phyloP scores from a whole-genome alignment of 2,113 vertebrate species.

The Chitala chitala region DNA sequence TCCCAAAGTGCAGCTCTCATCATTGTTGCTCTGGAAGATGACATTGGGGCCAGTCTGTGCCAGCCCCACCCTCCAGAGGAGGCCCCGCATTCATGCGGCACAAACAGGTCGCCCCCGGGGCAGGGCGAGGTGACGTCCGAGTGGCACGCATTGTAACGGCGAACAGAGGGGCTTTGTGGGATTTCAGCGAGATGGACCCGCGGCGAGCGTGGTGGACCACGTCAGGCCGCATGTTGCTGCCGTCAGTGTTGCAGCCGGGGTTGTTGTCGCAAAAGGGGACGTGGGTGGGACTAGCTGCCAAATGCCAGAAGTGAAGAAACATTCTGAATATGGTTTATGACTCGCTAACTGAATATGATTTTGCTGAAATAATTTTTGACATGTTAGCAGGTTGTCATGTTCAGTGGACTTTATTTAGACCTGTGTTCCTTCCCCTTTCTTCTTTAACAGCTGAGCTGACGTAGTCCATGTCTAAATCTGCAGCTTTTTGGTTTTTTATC shows the following conservation, averaged over 20 bases:
- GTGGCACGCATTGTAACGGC: background rate
- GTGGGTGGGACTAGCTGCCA: background rate
- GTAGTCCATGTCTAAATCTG: no score
- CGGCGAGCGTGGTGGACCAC: background rate
- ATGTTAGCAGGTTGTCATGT: no score
- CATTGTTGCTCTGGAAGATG: background rate
- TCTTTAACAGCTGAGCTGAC: no score
- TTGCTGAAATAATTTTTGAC: no score
- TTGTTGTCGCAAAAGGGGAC: background rate
- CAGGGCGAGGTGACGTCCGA: background rate
- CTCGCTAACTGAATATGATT: no score
- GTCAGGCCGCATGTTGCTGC: background rate
- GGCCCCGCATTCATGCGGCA: background rate
- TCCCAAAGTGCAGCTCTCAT: background rate
- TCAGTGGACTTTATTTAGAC: background rate
- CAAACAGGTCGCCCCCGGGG: background rate
- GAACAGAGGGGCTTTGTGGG: conserved; percentile 5
- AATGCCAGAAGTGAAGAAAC: no score
- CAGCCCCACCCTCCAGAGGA: background rate
- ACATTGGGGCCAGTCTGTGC: background rate
- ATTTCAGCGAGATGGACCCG: background rate
- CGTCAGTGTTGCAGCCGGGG: background rate
- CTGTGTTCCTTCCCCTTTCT: no score
- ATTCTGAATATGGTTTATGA: no score
- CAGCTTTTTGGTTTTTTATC: no score